These are phyloP conservation scores for Hyppa rectilinea DNA, from an alignment of 2,888 invertebrate species.

Conservation along the genomic window DNA sequence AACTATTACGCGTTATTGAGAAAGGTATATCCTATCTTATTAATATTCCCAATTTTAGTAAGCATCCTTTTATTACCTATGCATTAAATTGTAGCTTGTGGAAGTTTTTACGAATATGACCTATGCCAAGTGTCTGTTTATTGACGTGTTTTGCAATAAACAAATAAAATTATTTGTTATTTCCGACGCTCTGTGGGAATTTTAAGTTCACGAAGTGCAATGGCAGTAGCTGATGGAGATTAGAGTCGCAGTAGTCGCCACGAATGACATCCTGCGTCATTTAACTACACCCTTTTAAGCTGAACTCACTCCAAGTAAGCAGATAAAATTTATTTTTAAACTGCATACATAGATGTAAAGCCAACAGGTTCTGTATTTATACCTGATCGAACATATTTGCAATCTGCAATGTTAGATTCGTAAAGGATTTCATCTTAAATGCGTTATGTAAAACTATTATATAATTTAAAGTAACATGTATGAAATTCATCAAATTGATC, in stretches of 20 bases:
- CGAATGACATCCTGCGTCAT: slow-evolving; percentile 61
- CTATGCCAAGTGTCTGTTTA: slow-evolving; percentile 60
- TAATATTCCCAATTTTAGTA: slow-evolving; percentile 1
- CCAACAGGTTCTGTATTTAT: slow-evolving; percentile 65
- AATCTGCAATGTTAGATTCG: slow-evolving; percentile 47
- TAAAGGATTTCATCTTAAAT: slow-evolving; percentile 28
- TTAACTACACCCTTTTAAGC: slow-evolving; percentile 63
- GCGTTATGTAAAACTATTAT: slow-evolving; percentile 33
- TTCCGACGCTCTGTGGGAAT: slow-evolving; percentile 51
- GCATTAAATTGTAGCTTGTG: slow-evolving; percentile 37
- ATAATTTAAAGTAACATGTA: slow-evolving; percentile 24
- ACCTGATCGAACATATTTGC: slow-evolving; percentile 27
- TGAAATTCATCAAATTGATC: not conserved
- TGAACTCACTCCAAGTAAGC: slow-evolving; percentile 57
- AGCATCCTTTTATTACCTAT: slow-evolving; percentile 4
- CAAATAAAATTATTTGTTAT: slow-evolving; percentile 62
- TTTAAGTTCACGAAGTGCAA: slow-evolving; percentile 48
- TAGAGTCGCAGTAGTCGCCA: slow-evolving; percentile 57
- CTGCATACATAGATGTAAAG: slow-evolving; percentile 51
- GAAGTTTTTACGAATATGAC: slow-evolving; percentile 59
- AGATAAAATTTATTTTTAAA: slow-evolving; percentile 68
- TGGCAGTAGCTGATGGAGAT: slow-evolving; percentile 64
- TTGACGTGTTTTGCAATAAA: slow-evolving; percentile 64
- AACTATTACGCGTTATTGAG: not conserved
- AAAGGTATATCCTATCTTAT: not conserved